Conservation (phyloP, 2,113 vertebrate species). For the Bucco capensis region DNA sequence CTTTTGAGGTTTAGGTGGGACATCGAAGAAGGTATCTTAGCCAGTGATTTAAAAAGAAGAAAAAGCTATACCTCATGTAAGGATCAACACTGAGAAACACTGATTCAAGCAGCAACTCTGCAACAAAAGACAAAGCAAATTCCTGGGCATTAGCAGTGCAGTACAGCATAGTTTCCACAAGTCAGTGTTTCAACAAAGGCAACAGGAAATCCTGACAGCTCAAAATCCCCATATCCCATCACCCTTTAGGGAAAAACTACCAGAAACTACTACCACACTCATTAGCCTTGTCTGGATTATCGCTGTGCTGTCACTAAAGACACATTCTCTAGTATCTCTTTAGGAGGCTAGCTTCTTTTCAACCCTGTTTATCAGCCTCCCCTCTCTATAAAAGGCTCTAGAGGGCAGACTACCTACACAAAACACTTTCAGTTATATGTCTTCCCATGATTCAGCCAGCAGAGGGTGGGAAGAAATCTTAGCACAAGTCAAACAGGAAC, state of each 20-base stretch:
- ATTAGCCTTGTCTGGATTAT: neutral
- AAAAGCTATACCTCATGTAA: conserved; percentile 84
- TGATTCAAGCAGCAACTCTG: conserved; percentile 87
- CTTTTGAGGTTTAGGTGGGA: neutral
- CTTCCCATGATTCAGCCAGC: neutral
- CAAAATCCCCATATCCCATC: neutral
- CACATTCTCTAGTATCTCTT: neutral
- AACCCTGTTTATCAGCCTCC: neutral
- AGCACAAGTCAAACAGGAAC: neutral
- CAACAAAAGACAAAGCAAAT: conserved; percentile 28
- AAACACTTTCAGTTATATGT: neutral
- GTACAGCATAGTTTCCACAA: neutral
- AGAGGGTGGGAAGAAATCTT: neutral
- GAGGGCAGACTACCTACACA: neutral
- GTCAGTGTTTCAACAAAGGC: neutral
- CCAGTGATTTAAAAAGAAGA: neutral
- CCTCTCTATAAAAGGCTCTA: neutral
- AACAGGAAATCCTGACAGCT: neutral
- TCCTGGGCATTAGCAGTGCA: neutral
- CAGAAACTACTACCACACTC: neutral
- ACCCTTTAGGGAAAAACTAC: neutral
- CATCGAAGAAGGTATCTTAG: neutral
- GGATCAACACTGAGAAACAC: conserved; percentile 87
- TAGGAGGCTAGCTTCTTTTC: neutral
- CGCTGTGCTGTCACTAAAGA: neutral